These are phyloP conservation scores for Berghia stephanieae DNA, from an alignment of 1,140 invertebrate genomes.

Conservation along the genomic window DNA sequence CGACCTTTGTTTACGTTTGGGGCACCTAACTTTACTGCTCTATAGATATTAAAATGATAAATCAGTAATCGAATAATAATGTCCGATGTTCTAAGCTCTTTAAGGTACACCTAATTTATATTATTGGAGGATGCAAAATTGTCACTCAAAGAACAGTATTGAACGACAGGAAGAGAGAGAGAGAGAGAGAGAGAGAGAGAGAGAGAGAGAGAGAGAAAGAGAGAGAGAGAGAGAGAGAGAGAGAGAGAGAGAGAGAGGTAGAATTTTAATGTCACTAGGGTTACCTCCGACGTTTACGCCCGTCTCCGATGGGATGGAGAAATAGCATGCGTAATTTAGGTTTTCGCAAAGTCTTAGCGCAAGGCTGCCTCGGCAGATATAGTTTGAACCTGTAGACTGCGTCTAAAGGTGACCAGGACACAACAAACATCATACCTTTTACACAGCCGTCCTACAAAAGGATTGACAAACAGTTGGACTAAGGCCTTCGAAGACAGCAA, in stretches of 20 bases:
- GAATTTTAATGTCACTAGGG: background rate
- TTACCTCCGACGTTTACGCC: conserved; percentile 1
- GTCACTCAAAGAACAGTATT: background rate
- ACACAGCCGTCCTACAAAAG: conserved; percentile 92
- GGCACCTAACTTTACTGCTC: too few species aligned
- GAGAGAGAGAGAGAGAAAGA: background rate
- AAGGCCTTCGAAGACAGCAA: conserved; percentile 97
- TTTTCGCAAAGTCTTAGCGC: too few species aligned
- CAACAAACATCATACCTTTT: conserved; percentile 79
- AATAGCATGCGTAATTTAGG: too few species aligned
- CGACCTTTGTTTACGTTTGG: too few species aligned
- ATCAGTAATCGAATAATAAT: background rate
- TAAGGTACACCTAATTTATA: background rate
- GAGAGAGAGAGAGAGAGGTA: background rate
- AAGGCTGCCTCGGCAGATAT: background rate
- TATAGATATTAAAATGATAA: background rate
- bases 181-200: background rate
- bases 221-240: background rate
- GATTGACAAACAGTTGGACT: conserved; percentile 93
- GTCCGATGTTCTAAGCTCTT: conserved; percentile 8
- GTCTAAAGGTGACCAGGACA: background rate
- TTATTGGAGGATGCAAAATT: background rate
- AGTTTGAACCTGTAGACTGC: background rate
- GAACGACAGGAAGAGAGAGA: conserved; percentile 1
- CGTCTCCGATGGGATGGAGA: background rate